Evolutionary conservation across 1,140 invertebrate species (phyloP), one percentile per base, ranked within the genome.

Genomic region (Acromyrmex charruanus): DNA sequence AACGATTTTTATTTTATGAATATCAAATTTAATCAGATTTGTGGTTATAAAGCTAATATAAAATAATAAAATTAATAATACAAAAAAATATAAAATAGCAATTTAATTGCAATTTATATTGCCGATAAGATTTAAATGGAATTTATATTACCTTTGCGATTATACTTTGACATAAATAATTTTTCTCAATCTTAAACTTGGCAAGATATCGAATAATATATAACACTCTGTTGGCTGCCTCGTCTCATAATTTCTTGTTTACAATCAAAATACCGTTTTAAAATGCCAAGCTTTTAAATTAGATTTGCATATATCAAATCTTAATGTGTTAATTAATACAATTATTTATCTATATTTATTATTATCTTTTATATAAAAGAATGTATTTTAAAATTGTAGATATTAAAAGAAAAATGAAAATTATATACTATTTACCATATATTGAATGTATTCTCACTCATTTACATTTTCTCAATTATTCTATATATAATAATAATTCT

Each of bases 141-240:
- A 44, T 63, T 77, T 4, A 51, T 51, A 51, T 51, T 51, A 16
- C 49, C 9, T 51, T 14, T 51, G 49, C 49, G 49, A 9, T 28
- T 16, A n/a, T 21, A 58, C 53, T 21, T 44, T 28, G 21, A 18
- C 31, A 63, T 44, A 53, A 53, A 53, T 35, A n/a, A 74, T 77
- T 65, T 77, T 63, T 65, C 75, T 77, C 25, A 44, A 77, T 49
- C 75, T 21, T 61, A 63, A 77, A 77, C 75, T 77, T 77, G 75
- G 75, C 75, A 59, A 44, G 25, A 25, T 12, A 28, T 9, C 16
- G 10, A 28, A 10, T 28, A 55, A 49, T 39, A 31, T 49, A 44
- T 63, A 65, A 21, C 35, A 25, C 21, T 39, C 39, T 59, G 74
- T 53, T 63, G 74, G 49, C 35, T 63, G 21, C 5, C 5, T 63